Percentiles rank a stretch among this genome's conserved stretches.
Evolutionary conservation across 2,888 invertebrate species (phyloP).

Genomic region (Drosophila mimetica): DNA sequence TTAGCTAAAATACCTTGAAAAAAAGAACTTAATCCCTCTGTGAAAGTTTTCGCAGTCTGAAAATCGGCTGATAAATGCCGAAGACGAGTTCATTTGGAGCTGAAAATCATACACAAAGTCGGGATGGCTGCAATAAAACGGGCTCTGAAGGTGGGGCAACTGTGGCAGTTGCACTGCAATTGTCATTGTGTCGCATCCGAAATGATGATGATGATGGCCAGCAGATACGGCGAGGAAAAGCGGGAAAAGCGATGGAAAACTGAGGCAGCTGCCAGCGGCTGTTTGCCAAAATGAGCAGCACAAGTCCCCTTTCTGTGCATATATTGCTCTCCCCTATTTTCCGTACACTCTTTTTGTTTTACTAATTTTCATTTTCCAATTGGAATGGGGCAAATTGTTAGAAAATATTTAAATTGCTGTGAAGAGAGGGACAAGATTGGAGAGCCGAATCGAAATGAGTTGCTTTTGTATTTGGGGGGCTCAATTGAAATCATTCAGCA

Average conservation of each 20-base stretch:
- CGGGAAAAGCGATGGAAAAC: not conserved
- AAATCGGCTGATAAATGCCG: conserved; percentile 7
- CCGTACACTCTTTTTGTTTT: conserved; percentile 10
- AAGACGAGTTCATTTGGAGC: conserved; percentile 15
- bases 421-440: not conserved
- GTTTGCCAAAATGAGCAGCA: conserved; percentile 66
- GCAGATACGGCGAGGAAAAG: not conserved
- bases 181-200: conserved; percentile 43
- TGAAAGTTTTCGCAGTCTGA: not conserved
- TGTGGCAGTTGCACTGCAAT: conserved; percentile 73
- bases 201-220: conserved; percentile 54
- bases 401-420: conserved; percentile 44
- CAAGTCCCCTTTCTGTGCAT: not conserved
- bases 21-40: no score
- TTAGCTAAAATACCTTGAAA: no score
- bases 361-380: conserved; percentile 27
- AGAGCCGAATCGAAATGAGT: conserved; percentile 8
- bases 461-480: conserved; percentile 45
- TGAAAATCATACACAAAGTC: conserved; percentile 6
- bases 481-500: conserved; percentile 55
- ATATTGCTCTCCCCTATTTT: not conserved
- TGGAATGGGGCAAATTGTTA: conserved; percentile 32
- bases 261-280: conserved; percentile 55
- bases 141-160: conserved; percentile 12
- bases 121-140: not conserved